Evolutionary conservation across 1,140 invertebrate species (phyloP).

Genomic region (Nephotettix cincticeps): DNA sequence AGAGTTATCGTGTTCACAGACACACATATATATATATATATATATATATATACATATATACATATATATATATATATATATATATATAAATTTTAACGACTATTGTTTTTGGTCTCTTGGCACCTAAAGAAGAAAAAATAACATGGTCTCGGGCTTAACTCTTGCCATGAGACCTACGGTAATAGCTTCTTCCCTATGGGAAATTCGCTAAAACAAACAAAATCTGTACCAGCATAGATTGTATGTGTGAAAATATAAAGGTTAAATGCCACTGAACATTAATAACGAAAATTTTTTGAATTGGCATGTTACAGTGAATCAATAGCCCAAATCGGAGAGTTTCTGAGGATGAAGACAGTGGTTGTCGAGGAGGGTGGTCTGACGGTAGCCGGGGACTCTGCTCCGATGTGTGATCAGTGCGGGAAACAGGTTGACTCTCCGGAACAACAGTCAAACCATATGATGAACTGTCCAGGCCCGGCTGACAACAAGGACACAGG

Average conservation of each 20-base stretch:
- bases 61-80: too few relatives aligned
- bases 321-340: conserved; percentile 42
- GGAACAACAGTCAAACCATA: conserved; percentile 39
- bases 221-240: too few relatives aligned
- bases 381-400: not conserved
- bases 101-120: too few relatives aligned
- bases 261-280: not conserved
- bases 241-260: not conserved
- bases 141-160: too few relatives aligned
- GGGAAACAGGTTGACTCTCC: conserved; percentile 37
- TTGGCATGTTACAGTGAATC: conserved; percentile 35
- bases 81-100: too few relatives aligned
- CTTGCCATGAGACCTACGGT: too few relatives aligned
- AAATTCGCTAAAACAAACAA: too few relatives aligned
- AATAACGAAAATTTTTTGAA: not conserved
- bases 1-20: too few relatives aligned
- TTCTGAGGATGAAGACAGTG: conserved; percentile 41
- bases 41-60: too few relatives aligned
- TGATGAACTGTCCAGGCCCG: conserved; percentile 9
- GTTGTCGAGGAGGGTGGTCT: conserved; percentile 14
- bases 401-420: conserved; percentile 41
- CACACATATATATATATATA: too few relatives aligned
- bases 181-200: too few relatives aligned
- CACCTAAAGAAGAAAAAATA: too few relatives aligned
- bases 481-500: not conserved